Evolutionary conservation across 2,888 invertebrate species (phyloP), one percentile per base, ranked within the genome.

Genomic region (Lycia hirtaria): DNA sequence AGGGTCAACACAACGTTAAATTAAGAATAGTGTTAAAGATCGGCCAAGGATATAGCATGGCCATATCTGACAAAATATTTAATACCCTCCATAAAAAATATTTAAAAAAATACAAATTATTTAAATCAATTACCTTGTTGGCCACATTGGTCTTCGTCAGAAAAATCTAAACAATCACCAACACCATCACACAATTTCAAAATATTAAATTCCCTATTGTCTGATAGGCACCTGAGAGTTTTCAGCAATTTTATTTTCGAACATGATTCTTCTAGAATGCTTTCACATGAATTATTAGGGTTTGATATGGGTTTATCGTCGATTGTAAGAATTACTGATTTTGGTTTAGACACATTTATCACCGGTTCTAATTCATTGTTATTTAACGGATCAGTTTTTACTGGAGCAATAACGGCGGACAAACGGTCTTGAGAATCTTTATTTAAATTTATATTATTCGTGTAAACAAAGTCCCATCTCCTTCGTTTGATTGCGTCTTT

Each of bases 121-220:
- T 4, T 17, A n/a, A 44, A 37, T n/a, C n/a, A 28, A 43, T 40
- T 68, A 87, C 86, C 84, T 78, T 82, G 75, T 51, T 63, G 52
- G 33, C 67, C 61, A 67, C 87, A 89, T 55, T 82, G 66, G 22
- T 56, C 64, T 76, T 90, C 90, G 61, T 90, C 89, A 2, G 81
- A 75, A 60, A 63, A 67, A 59, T 83, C 81, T 1, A 62, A 37
- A 43, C 90, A 90, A 44, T 89, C 83, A 22, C 55, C 33, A 1
- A 66, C 60, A 26, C 82, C 83, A 62, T 90, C 74, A 58, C 89
- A 90, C 19, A 90, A 64, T 54, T 80, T 76, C 47, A 73, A 68
- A 38, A 87, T 59, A 5, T 73, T 55, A 30, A 87, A 45, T 32
- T 52, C 59, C 26, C 49, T 67, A 41, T 73, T 69, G 26, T 73